Conservation (phyloP, 2,888 invertebrate genomes). For the Clistopyga incitator region DNA sequence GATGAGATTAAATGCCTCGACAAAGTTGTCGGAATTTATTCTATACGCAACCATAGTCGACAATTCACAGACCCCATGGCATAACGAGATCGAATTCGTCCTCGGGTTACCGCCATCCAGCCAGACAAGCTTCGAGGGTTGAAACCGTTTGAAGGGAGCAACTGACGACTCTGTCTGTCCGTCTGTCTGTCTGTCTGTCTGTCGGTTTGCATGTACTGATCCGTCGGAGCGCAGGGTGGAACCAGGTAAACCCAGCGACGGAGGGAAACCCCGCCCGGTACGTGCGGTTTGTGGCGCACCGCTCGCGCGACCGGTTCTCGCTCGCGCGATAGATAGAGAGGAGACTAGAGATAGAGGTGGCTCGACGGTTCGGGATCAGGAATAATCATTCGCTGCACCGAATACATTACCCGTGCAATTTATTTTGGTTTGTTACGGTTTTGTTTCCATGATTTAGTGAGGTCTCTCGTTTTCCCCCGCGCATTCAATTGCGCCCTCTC, state of each 20-base stretch:
- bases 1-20: neutral
- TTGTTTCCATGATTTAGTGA: conserved; percentile 80
- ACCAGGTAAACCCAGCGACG: conserved; percentile 18
- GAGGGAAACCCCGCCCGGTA: conserved; percentile 40
- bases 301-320: conserved; percentile 41
- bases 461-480: conserved; percentile 33
- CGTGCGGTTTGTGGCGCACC: conserved; percentile 62
- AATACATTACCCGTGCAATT: conserved; percentile 82
- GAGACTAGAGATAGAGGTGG: conserved; percentile 43
- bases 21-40: conserved; percentile 12
- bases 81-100: conserved; percentile 55
- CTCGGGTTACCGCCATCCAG: conserved; percentile 25
- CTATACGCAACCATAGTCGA: neutral
- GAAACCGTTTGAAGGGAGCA: conserved; percentile 46
- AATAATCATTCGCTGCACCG: conserved; percentile 82
- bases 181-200: conserved; percentile 37
- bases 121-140: neutral
- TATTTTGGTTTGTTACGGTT: conserved; percentile 81
- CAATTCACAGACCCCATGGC: conserved; percentile 15
- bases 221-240: conserved; percentile 39
- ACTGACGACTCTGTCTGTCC: conserved; percentile 29
- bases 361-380: conserved; percentile 73
- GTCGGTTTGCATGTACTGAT: conserved; percentile 45
- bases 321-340: conserved; percentile 26
- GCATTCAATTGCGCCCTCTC: conserved; percentile 36